Evolutionary conservation across 1,140 invertebrate genomes (phyloP).

Genomic region (Samia ricini): DNA sequence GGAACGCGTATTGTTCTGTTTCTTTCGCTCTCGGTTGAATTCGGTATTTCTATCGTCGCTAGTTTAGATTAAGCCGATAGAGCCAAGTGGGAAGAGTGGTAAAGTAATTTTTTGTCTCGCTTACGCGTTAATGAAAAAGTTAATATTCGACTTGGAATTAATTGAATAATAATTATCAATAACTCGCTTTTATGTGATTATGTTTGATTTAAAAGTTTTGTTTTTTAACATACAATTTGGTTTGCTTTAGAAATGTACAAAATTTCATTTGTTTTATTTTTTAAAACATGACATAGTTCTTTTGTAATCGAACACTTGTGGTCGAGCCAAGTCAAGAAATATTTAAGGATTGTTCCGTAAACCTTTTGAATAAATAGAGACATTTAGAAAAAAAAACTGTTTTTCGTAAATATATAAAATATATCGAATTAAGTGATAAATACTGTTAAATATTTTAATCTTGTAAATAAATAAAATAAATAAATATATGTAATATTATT

Average conservation of each 20-base stretch:
- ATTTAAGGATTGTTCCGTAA: conserved; percentile 20
- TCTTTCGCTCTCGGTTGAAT: neutral
- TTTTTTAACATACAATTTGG: neutral
- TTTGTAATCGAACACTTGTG: neutral
- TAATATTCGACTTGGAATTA: neutral
- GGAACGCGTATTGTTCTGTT: neutral
- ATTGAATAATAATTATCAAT: neutral
- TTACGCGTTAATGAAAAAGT: too few relatives aligned
- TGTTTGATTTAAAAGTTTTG: neutral
- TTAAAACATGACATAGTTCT: neutral
- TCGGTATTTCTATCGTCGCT: neutral
- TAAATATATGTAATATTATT: conserved; percentile 48
- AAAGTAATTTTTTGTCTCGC: too few relatives aligned
- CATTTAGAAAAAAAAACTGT: too few relatives aligned
- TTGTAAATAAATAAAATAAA: conserved; percentile 68
- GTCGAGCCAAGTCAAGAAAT: conserved; percentile 13
- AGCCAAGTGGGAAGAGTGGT: too few relatives aligned
- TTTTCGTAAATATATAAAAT: too few relatives aligned
- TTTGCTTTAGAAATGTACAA: too few relatives aligned
- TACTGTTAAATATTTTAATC: conserved; percentile 52
- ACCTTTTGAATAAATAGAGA: too few relatives aligned
- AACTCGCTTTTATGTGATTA: neutral
- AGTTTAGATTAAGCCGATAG: too few relatives aligned
- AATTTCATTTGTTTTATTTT: neutral
- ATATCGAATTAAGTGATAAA: conserved; percentile 25